Percentiles rank a stretch among this genome's conserved stretches.
Conservation (phyloP, 2,888 invertebrate genomes). For the Apodemia duryi region DNA sequence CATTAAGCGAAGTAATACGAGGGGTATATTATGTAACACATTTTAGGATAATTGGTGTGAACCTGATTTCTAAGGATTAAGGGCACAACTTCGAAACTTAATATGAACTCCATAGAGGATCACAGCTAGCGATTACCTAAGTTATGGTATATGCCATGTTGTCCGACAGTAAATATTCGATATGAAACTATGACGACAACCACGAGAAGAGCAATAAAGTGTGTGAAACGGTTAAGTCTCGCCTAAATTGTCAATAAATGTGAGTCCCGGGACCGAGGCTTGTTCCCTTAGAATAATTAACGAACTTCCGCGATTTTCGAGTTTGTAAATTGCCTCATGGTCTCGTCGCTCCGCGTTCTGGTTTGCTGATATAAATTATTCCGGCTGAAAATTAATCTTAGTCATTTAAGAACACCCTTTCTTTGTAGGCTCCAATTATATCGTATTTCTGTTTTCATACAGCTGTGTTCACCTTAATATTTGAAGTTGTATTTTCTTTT, state of each 20-base stretch:
- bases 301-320: constrained; percentile 78
- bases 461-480: constrained; percentile 2
- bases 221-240: constrained; percentile 58
- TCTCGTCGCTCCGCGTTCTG: constrained; percentile 71
- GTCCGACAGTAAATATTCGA: constrained; percentile 52
- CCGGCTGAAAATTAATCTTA: constrained; percentile 72
- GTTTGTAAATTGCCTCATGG: constrained; percentile 78
- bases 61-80: constrained; percentile 14
- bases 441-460: constrained; percentile 23
- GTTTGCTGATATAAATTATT: constrained; percentile 74
- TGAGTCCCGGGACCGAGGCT: constrained; percentile 61
- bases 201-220: constrained; percentile 56
- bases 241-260: constrained; percentile 71
- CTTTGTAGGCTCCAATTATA: constrained; percentile 43
- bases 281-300: constrained; percentile 74
- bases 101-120: constrained; percentile 27
- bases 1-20: background rate
- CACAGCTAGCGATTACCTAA: background rate
- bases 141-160: constrained; percentile 36
- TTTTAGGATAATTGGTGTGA: background rate
- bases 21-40: background rate
- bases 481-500: background rate
- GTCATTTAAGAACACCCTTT: constrained; percentile 65
- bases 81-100: constrained; percentile 29
- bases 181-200: constrained; percentile 40